Evolutionary conservation across 1,140 invertebrate genomes (phyloP), one percentile per base, ranked within the genome.

Genomic region (Aphidius ervi): DNA sequence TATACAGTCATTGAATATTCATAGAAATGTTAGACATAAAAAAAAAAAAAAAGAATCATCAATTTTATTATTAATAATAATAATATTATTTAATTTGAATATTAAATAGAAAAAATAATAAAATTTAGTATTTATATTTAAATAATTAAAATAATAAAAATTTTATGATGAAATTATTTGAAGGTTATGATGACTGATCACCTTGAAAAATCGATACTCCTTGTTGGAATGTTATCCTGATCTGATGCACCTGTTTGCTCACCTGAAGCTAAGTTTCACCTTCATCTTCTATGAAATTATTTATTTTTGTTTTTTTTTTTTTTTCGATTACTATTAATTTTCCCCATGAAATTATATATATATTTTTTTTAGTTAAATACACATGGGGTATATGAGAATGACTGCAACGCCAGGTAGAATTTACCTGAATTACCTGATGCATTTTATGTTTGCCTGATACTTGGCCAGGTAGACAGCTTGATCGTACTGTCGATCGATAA

Each of bases 221-320:
- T 59, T 23, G 54, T 67, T 63, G 67, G 70, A 59, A 65, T 74
- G 71, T 67, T 73, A 59, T 56, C 72, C 71, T 74, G 67, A 59
- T 73, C 71, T 55, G 64, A 65, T 71, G 67, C 71, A 74, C 71
- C 71, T 73, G 71, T 73, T 74, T 69, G 70, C 67, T 73, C 71
- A 74, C 68, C 71, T 68, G 65, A 71, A 74, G 70, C 68, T 59
- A 70, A 70, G 64, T 67, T 63, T 69, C 66, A 65, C 63, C 48
- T 64, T 65, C 16, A 16, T 16, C 16, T 16, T 16, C 16, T 16
- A 16, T 16, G 1, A 1, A 16, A 16, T 16, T 31, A 8, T 46
- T 46, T 46, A 2, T 46, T 9, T 5, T 46, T 46, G 2, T 46
- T 5, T n/a, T 46, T 10, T 8, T 43, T 43, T 43, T 43, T 46